phyloP scores from a whole-genome alignment of 2,797 vertebrate species.

The Australoheros facetus region DNA sequence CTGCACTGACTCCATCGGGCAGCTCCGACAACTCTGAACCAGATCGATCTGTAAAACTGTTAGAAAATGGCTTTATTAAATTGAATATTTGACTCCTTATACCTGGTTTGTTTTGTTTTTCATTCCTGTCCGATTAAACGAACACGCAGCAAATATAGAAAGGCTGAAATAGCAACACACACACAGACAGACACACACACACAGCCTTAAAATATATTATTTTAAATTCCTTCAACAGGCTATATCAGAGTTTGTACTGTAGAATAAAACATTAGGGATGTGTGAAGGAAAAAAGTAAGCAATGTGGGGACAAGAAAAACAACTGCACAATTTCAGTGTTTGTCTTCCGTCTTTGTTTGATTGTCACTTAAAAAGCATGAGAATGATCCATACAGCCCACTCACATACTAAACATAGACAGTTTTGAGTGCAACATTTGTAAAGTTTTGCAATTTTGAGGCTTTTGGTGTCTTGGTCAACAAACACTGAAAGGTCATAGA shows the following conservation, averaged over 20 bases:
- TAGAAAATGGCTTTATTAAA: too few species aligned
- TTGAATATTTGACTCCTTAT: too few species aligned
- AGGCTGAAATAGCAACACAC: too few species aligned
- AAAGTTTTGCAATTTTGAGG: constrained; percentile 67
- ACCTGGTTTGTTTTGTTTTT: too few species aligned
- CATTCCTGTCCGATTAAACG: too few species aligned
- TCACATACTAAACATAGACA: constrained; percentile 64
- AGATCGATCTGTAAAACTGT: too few species aligned
- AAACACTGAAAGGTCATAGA: constrained; percentile 56
- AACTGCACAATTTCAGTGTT: constrained; percentile 40
- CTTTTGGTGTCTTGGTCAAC: constrained; percentile 62
- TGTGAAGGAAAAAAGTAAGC: constrained; percentile 20
- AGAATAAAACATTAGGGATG: not conserved
- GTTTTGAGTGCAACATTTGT: constrained; percentile 39
- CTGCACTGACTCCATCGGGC: too few species aligned
- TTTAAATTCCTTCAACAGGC: too few species aligned
- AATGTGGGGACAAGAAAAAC: constrained; percentile 38
- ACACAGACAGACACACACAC: too few species aligned
- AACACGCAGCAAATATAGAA: too few species aligned
- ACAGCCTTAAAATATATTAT: too few species aligned
- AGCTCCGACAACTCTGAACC: too few species aligned
- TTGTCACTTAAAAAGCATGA: constrained; percentile 31
- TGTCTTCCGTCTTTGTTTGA: constrained; percentile 43
- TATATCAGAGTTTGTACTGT: not conserved
- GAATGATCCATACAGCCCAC: constrained; percentile 48